Evolutionary conservation across 2,888 invertebrate species (phyloP).

Genomic region (Drosophila melanosoma): DNA sequence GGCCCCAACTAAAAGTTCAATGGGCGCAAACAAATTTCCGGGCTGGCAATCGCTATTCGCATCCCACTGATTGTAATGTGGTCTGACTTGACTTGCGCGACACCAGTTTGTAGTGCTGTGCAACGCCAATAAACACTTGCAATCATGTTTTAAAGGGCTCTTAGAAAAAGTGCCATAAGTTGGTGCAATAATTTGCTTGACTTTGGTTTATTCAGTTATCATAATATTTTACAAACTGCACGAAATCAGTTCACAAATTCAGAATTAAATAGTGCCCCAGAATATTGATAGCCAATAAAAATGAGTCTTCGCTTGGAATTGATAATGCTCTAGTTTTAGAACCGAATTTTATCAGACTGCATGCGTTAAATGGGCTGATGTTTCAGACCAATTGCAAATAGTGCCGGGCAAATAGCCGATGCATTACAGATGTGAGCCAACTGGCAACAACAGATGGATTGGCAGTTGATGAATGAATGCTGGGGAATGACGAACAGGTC

Average conservation of each 20-base stretch:
- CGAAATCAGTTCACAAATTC: background rate
- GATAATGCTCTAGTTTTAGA: background rate
- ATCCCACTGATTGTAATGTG: conserved; percentile 26
- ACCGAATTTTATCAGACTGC: conserved; percentile 7
- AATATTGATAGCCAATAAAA: background rate
- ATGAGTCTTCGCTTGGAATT: background rate
- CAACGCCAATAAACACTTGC: conserved; percentile 12
- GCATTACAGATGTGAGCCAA: conserved; percentile 61
- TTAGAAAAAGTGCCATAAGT: conserved; percentile 4
- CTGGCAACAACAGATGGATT: conserved; percentile 33
- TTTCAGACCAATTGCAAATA: conserved; percentile 63
- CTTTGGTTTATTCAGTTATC: background rate
- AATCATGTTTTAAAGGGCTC: background rate
- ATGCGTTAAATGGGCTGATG: conserved; percentile 19
- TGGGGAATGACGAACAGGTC: background rate
- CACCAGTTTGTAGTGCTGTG: conserved; percentile 31
- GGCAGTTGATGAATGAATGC: conserved; percentile 3
- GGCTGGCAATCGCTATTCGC: conserved; percentile 36
- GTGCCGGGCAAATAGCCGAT: conserved; percentile 64
- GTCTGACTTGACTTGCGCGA: conserved; percentile 31
- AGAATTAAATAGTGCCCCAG: background rate
- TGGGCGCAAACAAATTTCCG: conserved; percentile 49
- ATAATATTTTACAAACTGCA: background rate
- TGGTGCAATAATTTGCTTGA: background rate
- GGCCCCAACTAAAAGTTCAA: conserved; percentile 36